phyloP scores from a whole-genome alignment of 2,113 vertebrate genomes.

The Silurus meridionalis region DNA sequence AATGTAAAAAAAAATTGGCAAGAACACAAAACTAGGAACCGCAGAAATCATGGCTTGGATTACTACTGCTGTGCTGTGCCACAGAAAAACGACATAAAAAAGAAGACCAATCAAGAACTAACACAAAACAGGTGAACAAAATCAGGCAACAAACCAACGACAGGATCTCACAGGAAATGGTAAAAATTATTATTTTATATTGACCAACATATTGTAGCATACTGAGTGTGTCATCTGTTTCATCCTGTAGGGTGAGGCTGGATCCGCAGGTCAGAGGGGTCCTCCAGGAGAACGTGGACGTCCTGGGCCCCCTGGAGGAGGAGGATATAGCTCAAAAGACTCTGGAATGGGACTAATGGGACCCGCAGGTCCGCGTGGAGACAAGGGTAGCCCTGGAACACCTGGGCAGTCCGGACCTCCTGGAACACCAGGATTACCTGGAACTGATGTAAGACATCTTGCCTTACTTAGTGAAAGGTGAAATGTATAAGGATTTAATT shows the following conservation, averaged over 20 bases:
- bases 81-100: background rate
- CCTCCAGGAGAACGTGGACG: conserved; percentile 86
- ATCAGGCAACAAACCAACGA: background rate
- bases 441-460: conserved; percentile 81
- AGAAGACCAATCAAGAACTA: background rate
- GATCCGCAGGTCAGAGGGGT: conserved; percentile 78
- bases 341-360: conserved; percentile 80
- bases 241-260: conserved; percentile 82
- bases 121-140: background rate
- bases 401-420: conserved; percentile 75
- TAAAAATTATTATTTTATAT: background rate
- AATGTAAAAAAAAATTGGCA: background rate
- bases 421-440: conserved; percentile 80
- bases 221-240: background rate
- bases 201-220: background rate
- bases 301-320: conserved; percentile 83
- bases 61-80: no score
- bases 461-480: background rate
- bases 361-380: conserved; percentile 81
- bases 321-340: conserved; percentile 77
- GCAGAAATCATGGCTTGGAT: background rate
- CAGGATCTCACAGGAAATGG: background rate
- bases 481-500: no score
- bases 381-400: conserved; percentile 82
- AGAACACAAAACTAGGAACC: background rate